Evolutionary conservation across 2,888 invertebrate genomes (phyloP).

Genomic region (Pyrocoelia pectoralis): DNA sequence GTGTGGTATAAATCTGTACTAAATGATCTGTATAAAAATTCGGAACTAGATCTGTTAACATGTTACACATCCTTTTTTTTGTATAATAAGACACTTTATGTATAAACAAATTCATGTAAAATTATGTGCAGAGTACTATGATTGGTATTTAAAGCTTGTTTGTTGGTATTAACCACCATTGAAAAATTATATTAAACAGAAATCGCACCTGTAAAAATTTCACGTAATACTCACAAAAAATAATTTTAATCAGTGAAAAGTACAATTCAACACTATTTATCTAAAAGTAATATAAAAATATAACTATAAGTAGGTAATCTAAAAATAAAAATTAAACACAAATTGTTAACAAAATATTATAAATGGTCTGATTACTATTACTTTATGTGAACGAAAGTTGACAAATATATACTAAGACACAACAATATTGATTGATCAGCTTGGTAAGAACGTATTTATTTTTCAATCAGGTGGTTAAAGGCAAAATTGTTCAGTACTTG

Average conservation of each 20-base stretch:
- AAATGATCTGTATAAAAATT: conserved; percentile 45
- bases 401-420: too few relatives aligned
- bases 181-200: too few relatives aligned
- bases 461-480: conserved; percentile 6
- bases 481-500: conserved; percentile 26
- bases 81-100: conserved; percentile 26
- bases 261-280: too few relatives aligned
- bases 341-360: too few relatives aligned
- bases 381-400: too few relatives aligned
- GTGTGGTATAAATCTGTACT: conserved; percentile 43
- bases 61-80: conserved; percentile 25
- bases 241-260: too few relatives aligned
- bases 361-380: too few relatives aligned
- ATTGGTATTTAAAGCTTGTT: not conserved
- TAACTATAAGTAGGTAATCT: too few relatives aligned
- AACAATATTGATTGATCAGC: not conserved
- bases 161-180: not conserved
- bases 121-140: not conserved
- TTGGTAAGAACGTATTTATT: not conserved
- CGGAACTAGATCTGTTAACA: conserved; percentile 31
- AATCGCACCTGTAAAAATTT: too few relatives aligned
- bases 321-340: too few relatives aligned
- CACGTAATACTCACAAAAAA: too few relatives aligned
- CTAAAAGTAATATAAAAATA: too few relatives aligned
- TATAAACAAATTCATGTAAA: not conserved